Base-by-base conservation (phyloP, 2,888 invertebrate species). In the Atethmia centrago region DNA sequence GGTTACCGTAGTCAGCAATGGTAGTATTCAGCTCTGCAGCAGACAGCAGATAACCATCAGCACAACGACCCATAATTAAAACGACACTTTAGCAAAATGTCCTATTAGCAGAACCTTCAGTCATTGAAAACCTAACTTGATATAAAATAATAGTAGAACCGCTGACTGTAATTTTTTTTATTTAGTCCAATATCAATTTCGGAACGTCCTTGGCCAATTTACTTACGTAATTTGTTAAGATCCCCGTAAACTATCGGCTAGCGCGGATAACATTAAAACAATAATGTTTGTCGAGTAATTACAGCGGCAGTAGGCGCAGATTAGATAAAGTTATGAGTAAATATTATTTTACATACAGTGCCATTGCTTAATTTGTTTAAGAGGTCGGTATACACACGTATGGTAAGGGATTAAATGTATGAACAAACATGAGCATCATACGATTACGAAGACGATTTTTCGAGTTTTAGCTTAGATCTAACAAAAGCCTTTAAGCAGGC, bases 241-340 rank as follows among this genome's bases (percentile, higher is more conserved):
- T 65, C 14, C 28, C 16, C 59, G 47, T 49, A 45, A 40, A 14
- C 28, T 25, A 25, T 28, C 58, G 47, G 63, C 74, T 63, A 71
- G 42, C 16, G 21, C 56, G 68, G 82, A 85, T 77, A 69, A 76
- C 25, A 61, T 56, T 76, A 71, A 81, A 77, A 74, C 66, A 82
- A 55, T 63, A 51, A 67, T 79, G 74, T 84, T 65, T 74, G 36
- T 14, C 7, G 19, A 64, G 70, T 78, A 72, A 78, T 76, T 77
- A 83, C 64, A 75, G 66, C 40, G 58, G 80, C 70, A 74, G 82
- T 56, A 74, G 36, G 67, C 58, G 25, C 42, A 71, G 85, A 86
- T 86, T 79, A 86, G 86, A 85, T 86, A 86, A 80, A 74, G 42
- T 31, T 67, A 49, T 69, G 68, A 70, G 47, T 77, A 77, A 83